phyloP scores from a whole-genome alignment of 2,797 vertebrate genomes.

The Coccyzus lansbergi region DNA sequence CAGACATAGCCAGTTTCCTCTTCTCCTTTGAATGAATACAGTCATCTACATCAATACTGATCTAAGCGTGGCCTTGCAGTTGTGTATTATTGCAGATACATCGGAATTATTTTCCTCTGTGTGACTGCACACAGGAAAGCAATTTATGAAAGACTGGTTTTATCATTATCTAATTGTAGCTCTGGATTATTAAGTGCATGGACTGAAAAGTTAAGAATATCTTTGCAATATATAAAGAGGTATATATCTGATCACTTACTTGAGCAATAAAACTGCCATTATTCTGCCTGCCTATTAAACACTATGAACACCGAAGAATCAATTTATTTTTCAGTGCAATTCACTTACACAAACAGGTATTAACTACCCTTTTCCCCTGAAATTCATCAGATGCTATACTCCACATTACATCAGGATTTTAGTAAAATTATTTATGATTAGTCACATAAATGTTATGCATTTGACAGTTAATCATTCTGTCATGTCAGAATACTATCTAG shows the following conservation, averaged over 20 bases:
- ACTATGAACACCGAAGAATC: conserved; percentile 40
- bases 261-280: conserved; percentile 36
- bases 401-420: conserved; percentile 33
- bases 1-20: conserved; percentile 18
- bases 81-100: not conserved
- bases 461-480: conserved; percentile 38
- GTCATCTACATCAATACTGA: not conserved
- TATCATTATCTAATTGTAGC: conserved; percentile 23
- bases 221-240: not conserved
- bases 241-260: not conserved
- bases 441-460: conserved; percentile 31
- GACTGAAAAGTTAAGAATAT: conserved; percentile 34
- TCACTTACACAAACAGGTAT: conserved; percentile 34
- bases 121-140: not conserved
- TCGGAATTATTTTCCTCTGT: conserved; percentile 20
- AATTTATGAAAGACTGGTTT: conserved; percentile 24
- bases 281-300: conserved; percentile 53
- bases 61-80: not conserved
- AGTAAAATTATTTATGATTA: conserved; percentile 46
- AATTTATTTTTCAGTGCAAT: conserved; percentile 54
- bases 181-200: not conserved
- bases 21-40: conserved; percentile 53
- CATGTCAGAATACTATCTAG: conserved; percentile 17
- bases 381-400: conserved; percentile 27
- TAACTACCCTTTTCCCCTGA: not conserved